These are phyloP conservation scores for Oceanodroma leucorhoa DNA, from an alignment of 2,797 vertebrate genomes.

Conservation along the genomic window DNA sequence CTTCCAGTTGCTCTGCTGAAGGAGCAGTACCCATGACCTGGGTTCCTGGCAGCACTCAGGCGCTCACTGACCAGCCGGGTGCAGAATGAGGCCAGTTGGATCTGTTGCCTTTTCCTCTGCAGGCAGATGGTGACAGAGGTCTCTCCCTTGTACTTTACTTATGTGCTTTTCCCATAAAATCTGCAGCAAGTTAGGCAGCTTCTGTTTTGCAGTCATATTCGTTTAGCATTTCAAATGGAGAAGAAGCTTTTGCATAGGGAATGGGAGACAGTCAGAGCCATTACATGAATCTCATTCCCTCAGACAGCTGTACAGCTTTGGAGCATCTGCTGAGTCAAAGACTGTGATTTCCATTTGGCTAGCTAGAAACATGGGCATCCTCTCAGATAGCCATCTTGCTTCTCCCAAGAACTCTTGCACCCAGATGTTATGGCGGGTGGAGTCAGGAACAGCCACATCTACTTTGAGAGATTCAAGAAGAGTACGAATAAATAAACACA, in stretches of 20 bases:
- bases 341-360: not conserved
- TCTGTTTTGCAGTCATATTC: not conserved
- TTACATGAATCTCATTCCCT: not conserved
- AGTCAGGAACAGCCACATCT: not conserved
- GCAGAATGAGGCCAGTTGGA: not conserved
- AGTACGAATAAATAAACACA: not conserved
- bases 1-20: not conserved
- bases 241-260: not conserved
- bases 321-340: not conserved
- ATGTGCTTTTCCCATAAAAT: not conserved
- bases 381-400: not conserved
- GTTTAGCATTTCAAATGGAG: not conserved
- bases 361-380: not conserved
- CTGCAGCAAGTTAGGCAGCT: not conserved
- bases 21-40: not conserved
- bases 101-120: not conserved
- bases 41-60: not conserved
- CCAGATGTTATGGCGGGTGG: not conserved
- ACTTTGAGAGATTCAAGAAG: not conserved
- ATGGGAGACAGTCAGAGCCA: not conserved
- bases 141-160: not conserved
- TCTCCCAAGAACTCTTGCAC: not conserved
- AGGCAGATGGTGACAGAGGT: rapidly evolving
- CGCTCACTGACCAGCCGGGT: not conserved
- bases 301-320: not conserved